Base-by-base conservation (phyloP, 2,888 invertebrate genomes). In the Dichetophora obliterata region DNA sequence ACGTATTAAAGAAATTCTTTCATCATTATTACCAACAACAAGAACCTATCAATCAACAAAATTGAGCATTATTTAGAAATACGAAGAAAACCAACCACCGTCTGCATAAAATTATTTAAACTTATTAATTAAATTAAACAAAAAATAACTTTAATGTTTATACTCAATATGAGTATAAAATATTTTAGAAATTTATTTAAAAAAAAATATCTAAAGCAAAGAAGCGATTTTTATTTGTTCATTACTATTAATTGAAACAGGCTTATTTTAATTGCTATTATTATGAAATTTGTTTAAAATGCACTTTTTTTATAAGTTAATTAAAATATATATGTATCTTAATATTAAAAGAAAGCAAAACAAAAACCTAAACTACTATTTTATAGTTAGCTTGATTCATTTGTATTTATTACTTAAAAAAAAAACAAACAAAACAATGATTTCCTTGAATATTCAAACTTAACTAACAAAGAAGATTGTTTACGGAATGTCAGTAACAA, bases 81-180 rank as follows among this genome's bases (percentile, higher is more conserved):
- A 57, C 57, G 48, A 43, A 75, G 66, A 57, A 72, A 73, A 72
- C n/a, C 57, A 76, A 76, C 76, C 76, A 76, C 76, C 76, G 76
- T 73, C 76, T 72, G 57, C 57, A 73, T 43, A 73, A 37, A 66
- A 75, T 57, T 66, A 69, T 69, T 75, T 6, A 66, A 57, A 50
- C n/a, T 75, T 50, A 69, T 75, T 66, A 22, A 61, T 43, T 59
- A 8, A 37, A 71, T 71, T 27, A 11, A 6, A 37, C 4, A 11
- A 43, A 14, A 11, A 43, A 43, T 11, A 43, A 43, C 43, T 14
- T 43, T 3, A n/a, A n/a, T n/a, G 11, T 43, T 43, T 43, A 43
- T 43, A 43, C 43, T 43, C 14, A 11, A 43, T 43, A 43, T 43
- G 43, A 43, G 43, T 43, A 43, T 43, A 43, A 43, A 43, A 43